Percentiles rank a stretch among this genome's conserved stretches.
Evolutionary conservation across 2,113 vertebrate genomes (phyloP).

Genomic region (Bos indicus): DNA sequence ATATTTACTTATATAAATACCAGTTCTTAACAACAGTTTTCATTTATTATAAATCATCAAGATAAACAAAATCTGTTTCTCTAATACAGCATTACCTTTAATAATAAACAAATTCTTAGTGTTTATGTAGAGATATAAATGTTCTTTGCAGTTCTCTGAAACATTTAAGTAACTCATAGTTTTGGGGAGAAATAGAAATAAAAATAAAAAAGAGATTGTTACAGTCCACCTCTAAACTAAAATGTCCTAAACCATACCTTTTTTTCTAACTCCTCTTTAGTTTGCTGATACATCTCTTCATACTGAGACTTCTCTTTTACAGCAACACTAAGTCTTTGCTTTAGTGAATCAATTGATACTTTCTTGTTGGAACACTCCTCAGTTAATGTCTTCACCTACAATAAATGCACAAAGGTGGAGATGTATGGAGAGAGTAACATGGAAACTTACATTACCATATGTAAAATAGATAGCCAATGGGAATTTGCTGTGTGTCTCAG

Average conservation of each 20-base stretch:
- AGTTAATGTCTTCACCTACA: slow-evolving; percentile 86
- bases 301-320: slow-evolving; percentile 86
- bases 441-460: neutral
- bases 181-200: neutral
- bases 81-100: neutral
- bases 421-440: neutral
- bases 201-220: neutral
- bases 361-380: slow-evolving; percentile 92
- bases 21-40: neutral
- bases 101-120: slow-evolving; percentile 8
- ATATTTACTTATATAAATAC: neutral
- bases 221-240: neutral
- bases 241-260: slow-evolving; percentile 81
- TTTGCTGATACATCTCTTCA: slow-evolving; percentile 84
- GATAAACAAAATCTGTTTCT: neutral
- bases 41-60: slow-evolving; percentile 1
- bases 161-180: neutral
- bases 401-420: slow-evolving; percentile 41
- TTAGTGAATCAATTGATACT: slow-evolving; percentile 86
- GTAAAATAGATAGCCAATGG: neutral
- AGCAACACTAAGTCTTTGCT: slow-evolving; percentile 86
- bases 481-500: neutral
- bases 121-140: neutral
- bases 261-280: slow-evolving; percentile 87
- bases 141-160: neutral